A percentile compares a stretch with the other conserved stretches of the same genome.
These are phyloP conservation scores for Harmothoe impar DNA, from an alignment of 2,888 invertebrate genomes.

Conservation along the genomic window DNA sequence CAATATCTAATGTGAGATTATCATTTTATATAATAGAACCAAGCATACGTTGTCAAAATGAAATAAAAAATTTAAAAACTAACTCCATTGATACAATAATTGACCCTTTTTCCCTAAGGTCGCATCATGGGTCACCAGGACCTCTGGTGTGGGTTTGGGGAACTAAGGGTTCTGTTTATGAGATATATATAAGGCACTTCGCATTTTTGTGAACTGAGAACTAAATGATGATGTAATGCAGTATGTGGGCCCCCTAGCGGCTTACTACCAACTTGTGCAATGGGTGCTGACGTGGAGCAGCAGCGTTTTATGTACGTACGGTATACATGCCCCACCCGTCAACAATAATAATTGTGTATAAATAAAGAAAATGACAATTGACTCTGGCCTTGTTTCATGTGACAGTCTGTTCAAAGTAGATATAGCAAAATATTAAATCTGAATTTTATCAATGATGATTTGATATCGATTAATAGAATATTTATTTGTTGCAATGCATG, in stretches of 20 bases:
- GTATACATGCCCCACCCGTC: constrained; percentile 53
- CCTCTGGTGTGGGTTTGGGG: not conserved
- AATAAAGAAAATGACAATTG: constrained; percentile 57
- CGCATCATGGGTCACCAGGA: not conserved
- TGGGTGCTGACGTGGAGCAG: constrained; percentile 46
- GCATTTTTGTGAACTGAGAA: not conserved
- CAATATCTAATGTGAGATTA: constrained; percentile 26
- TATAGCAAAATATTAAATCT: no score
- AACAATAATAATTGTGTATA: constrained; percentile 56
- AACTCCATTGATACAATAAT: not conserved
- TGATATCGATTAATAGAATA: no score
- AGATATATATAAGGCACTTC: not conserved
- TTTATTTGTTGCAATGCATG: no score
- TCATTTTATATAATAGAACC: constrained; percentile 14
- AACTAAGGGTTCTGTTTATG: not conserved
- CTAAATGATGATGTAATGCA: not conserved
- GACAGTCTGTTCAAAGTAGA: no score
- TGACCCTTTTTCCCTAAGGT: not conserved
- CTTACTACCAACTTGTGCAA: constrained; percentile 50
- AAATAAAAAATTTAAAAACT: not conserved
- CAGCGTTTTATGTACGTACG: constrained; percentile 38
- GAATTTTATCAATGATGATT: no score
- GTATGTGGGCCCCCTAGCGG: not conserved
- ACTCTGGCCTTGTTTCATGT: not conserved
- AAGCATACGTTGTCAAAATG: constrained; percentile 1